These are phyloP conservation scores for Aleiodes sp. DNA, from an alignment of 1,140 invertebrate species.

Conservation along the genomic window DNA sequence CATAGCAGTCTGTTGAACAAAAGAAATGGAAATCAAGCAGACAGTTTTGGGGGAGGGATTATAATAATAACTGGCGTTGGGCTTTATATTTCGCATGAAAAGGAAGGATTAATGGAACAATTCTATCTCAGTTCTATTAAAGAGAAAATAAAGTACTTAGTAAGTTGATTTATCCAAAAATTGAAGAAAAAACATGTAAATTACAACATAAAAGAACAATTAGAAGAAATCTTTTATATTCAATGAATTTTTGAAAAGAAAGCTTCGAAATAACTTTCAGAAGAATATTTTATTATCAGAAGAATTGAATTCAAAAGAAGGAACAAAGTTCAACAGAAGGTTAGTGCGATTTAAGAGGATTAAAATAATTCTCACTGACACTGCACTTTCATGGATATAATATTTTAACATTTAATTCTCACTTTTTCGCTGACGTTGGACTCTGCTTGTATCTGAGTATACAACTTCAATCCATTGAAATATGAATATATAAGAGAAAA, in stretches of 20 bases:
- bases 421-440: neutral
- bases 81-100: no score
- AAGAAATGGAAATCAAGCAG: no score
- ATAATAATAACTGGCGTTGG: no score
- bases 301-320: neutral
- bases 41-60: no score
- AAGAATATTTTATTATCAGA: neutral
- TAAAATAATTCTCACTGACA: slow-evolving; percentile 5
- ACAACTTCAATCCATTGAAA: neutral
- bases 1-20: no score
- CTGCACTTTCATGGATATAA: neutral
- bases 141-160: no score
- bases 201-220: no score
- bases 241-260: neutral
- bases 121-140: no score
- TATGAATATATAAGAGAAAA: no score
- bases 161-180: no score
- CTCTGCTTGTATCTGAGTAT: neutral
- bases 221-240: neutral
- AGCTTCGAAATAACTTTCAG: neutral
- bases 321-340: neutral
- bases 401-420: slow-evolving; percentile 16
- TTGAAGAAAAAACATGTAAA: no score
- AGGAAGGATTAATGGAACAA: no score
- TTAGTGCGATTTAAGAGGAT: neutral